Evolutionary conservation across 2,797 vertebrate genomes (phyloP).

Genomic region (Gymnothorax javanicus): DNA sequence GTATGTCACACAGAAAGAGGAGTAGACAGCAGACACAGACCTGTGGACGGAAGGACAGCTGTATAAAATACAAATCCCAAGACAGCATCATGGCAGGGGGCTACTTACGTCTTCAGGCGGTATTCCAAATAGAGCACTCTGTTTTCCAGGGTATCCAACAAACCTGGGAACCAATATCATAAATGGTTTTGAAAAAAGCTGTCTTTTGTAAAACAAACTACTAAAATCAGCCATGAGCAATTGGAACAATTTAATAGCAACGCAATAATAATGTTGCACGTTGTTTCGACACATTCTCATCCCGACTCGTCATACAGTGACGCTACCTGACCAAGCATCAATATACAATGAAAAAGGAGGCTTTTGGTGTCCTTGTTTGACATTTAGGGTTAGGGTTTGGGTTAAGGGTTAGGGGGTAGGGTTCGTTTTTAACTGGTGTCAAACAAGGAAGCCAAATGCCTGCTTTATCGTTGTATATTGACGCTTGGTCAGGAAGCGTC

Average conservation of each 20-base stretch:
- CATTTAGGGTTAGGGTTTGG: no score
- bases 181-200: neutral
- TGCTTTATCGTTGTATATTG: no score
- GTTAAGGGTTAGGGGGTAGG: no score
- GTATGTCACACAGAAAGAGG: neutral
- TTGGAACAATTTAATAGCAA: neutral
- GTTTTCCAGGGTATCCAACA: slow-evolving; percentile 52
- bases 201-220: neutral
- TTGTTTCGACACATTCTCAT: neutral
- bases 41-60: neutral
- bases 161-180: slow-evolving; percentile 48
- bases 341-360: no score
- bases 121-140: slow-evolving; percentile 51
- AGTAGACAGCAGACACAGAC: neutral
- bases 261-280: neutral
- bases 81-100: neutral
- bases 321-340: no score
- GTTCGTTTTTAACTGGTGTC: no score
- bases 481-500: no score
- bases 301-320: no score
- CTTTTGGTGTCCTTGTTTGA: no score
- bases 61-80: neutral
- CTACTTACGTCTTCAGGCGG: slow-evolving; percentile 52
- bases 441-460: no score
- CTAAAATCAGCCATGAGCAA: neutral